phyloP scores from a whole-genome alignment of 1,140 invertebrate species.

The Brachionus manjavacas region DNA sequence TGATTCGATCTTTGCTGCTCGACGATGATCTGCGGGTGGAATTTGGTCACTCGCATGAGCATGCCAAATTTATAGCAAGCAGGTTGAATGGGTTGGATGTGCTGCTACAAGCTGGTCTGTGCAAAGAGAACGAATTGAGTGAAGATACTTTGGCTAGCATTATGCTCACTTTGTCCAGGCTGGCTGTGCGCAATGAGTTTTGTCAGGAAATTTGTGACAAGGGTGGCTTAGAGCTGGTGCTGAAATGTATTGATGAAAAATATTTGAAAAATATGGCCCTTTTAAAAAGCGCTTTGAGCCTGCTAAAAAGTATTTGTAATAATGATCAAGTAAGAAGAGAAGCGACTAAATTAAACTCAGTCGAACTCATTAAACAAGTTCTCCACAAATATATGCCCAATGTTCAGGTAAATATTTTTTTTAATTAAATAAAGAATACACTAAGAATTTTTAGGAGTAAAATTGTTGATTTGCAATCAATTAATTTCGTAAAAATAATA shows the following conservation, averaged over 20 bases:
- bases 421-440: no score
- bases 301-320: slow-evolving; percentile 70
- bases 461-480: no score
- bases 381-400: slow-evolving; percentile 66
- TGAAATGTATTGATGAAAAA: slow-evolving; percentile 65
- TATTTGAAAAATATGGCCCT: slow-evolving; percentile 54
- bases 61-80: no score
- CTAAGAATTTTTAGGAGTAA: no score
- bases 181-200: slow-evolving; percentile 77
- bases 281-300: slow-evolving; percentile 50
- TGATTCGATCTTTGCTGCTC: no score
- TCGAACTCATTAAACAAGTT: slow-evolving; percentile 66
- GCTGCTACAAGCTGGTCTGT: no score
- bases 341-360: slow-evolving; percentile 69
- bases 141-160: no score
- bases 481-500: no score
- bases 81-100: no score
- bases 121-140: no score
- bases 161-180: slow-evolving; percentile 69
- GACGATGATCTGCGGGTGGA: no score
- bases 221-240: slow-evolving; percentile 66
- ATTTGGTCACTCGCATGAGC: no score
- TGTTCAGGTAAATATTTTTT: slow-evolving; percentile 43
- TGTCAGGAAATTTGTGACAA: slow-evolving; percentile 72
- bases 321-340: slow-evolving; percentile 76